These are phyloP conservation scores for Cynaeus angustus DNA, from an alignment of 2,888 invertebrate genomes.

Conservation along the genomic window DNA sequence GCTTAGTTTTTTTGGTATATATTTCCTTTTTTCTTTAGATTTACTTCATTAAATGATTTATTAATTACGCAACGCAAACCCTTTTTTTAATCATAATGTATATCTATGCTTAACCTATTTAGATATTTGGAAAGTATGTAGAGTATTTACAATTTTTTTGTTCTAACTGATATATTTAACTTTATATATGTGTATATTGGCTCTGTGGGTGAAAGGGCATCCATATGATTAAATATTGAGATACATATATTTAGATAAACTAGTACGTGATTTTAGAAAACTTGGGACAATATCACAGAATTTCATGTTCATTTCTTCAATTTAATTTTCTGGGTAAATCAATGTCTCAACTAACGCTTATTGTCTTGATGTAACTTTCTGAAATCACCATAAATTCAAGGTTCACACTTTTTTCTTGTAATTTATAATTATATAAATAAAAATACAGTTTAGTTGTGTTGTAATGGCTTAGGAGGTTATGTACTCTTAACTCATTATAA, in stretches of 20 bases:
- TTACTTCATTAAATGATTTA: conserved; percentile 39
- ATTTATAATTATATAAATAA: conserved; percentile 53
- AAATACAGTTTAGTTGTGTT: conserved; percentile 53
- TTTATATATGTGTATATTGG: conserved; percentile 68
- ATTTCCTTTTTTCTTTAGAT: conserved; percentile 54
- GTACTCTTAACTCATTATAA: conserved; percentile 21
- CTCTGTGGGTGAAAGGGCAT: conserved; percentile 70
- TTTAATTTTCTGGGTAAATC: conserved; percentile 42
- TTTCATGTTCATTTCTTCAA: conserved; percentile 33
- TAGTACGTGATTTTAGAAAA: conserved; percentile 67
- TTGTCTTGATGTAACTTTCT: conserved; percentile 66
- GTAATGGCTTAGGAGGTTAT: conserved; percentile 18
- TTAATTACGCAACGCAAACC: conserved; percentile 45
- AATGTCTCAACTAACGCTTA: conserved; percentile 53
- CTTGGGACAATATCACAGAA: conserved; percentile 64
- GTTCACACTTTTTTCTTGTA: conserved; percentile 64
- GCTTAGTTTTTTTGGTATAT: conserved; percentile 59
- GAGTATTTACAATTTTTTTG: conserved; percentile 58
- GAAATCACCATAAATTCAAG: conserved; percentile 63
- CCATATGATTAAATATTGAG: conserved; percentile 61
- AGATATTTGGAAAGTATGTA: conserved; percentile 62
- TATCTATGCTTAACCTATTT: conserved; percentile 64
- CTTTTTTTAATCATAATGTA: conserved; percentile 56
- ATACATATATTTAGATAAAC: conserved; percentile 60
- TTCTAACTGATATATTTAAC: conserved; percentile 62